Percentiles rank a stretch among this genome's conserved stretches.
Conservation (phyloP, 2,113 vertebrate genomes). For the Microcebus tavaratra region DNA sequence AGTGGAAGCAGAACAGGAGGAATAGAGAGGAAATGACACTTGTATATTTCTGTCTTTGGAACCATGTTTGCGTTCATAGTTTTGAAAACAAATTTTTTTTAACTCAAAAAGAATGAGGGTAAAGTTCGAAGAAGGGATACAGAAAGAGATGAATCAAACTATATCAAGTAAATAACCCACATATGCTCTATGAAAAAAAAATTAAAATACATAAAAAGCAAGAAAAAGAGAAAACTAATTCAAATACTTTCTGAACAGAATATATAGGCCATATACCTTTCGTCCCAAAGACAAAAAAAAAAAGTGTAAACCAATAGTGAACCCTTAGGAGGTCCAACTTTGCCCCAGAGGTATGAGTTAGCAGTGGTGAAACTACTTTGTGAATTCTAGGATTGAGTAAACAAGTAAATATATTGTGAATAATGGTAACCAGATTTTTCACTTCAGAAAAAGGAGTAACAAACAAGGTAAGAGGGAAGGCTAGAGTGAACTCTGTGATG, state of each 20-base stretch:
- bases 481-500: background rate
- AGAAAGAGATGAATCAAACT: background rate
- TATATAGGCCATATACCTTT: background rate
- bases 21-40: background rate
- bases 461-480: background rate
- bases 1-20: background rate
- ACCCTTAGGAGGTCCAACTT: background rate
- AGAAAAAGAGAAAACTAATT: background rate
- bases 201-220: background rate
- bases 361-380: background rate
- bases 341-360: background rate
- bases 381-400: background rate
- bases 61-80: constrained; percentile 11
- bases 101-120: background rate
- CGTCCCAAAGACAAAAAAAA: background rate
- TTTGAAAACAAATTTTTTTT: background rate
- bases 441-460: background rate
- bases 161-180: constrained; percentile 17
- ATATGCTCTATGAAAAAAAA: background rate
- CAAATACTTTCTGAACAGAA: background rate
- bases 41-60: background rate
- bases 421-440: background rate
- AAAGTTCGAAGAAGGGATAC: background rate
- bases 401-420: background rate
- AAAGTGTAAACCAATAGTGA: background rate